Evolutionary conservation across 2,888 invertebrate genomes (phyloP).

Genomic region (Scaptomyza polygonia): DNA sequence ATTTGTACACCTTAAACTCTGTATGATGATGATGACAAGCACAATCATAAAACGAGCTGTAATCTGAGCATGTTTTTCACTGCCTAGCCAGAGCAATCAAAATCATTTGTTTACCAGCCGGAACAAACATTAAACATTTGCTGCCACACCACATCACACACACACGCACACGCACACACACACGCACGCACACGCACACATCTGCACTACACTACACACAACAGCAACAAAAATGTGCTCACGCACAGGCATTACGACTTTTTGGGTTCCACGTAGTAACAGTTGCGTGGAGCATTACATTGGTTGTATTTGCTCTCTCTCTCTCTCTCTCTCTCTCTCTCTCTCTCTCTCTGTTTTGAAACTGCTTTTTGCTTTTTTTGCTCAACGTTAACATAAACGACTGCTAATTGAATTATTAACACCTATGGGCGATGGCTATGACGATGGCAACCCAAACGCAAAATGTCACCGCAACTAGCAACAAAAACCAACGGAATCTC

Average conservation of each 20-base stretch:
- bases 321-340: background rate
- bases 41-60: constrained; percentile 16
- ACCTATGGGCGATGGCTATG: constrained; percentile 50
- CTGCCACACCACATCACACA: constrained; percentile 8
- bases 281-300: constrained; percentile 68
- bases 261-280: constrained; percentile 47
- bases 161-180: constrained; percentile 3
- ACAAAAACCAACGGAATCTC: background rate
- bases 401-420: constrained; percentile 76
- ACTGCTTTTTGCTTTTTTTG: constrained; percentile 7
- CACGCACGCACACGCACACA: background rate
- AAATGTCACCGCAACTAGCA: constrained; percentile 57
- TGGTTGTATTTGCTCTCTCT: constrained; percentile 18
- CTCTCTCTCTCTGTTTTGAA: constrained; percentile 1
- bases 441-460: constrained; percentile 33
- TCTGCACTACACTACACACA: background rate
- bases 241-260: constrained; percentile 22
- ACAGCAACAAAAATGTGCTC: constrained; percentile 4
- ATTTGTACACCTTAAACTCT: background rate
- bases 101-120: constrained; percentile 52
- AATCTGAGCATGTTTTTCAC: constrained; percentile 25
- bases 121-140: constrained; percentile 31
- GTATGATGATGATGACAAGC: constrained; percentile 8
- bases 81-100: constrained; percentile 37
- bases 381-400: constrained; percentile 63